Evolutionary conservation across 30 jellyfish, hydroid and myxozoan species (phyloP).

Genomic region (Calvadosia cruxmelitensis): DNA sequence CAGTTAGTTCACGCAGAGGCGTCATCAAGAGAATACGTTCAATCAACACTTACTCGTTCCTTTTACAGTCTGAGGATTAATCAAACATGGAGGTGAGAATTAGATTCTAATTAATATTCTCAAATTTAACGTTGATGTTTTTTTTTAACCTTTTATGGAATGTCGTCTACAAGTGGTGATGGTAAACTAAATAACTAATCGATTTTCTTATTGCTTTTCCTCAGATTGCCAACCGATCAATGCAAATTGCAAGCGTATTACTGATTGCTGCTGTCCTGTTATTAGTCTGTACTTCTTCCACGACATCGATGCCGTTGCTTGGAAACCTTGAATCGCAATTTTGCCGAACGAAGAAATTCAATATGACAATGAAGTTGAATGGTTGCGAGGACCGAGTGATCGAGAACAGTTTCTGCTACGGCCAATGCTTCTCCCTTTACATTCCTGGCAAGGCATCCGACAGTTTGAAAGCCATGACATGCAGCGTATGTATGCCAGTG

Average conservation of each 20-base stretch:
- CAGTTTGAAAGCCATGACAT: slow-evolving; percentile 4
- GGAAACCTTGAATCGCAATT: slow-evolving; percentile 7
- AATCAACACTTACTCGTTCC: background rate
- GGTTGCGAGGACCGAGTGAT: slow-evolving; percentile 22
- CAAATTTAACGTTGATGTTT: background rate
- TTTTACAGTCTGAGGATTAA: background rate
- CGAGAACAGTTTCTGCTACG: slow-evolving; percentile 31
- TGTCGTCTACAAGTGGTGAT: no score
- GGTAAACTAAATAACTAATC: no score
- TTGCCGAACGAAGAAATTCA: slow-evolving; percentile 24
- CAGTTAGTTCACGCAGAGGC: background rate
- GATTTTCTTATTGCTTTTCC: no score
- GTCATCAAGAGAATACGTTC: background rate
- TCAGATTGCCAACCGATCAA: no score
- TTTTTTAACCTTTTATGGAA: no score
- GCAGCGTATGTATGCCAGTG: slow-evolving; percentile 26
- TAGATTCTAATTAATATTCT: background rate
- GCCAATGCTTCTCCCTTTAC: slow-evolving; percentile 37
- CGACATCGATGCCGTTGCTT: background rate
- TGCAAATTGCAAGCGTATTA: no score
- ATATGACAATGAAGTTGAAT: slow-evolving; percentile 19
- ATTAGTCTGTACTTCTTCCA: background rate
- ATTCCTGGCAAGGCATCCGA: slow-evolving; percentile 25
- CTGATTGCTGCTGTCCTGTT: background rate
- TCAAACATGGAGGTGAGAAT: background rate